A percentile compares a stretch with the other conserved stretches of the same genome.
phyloP scores from a whole-genome alignment of 1,140 invertebrate species.

The Megathymus violae region DNA sequence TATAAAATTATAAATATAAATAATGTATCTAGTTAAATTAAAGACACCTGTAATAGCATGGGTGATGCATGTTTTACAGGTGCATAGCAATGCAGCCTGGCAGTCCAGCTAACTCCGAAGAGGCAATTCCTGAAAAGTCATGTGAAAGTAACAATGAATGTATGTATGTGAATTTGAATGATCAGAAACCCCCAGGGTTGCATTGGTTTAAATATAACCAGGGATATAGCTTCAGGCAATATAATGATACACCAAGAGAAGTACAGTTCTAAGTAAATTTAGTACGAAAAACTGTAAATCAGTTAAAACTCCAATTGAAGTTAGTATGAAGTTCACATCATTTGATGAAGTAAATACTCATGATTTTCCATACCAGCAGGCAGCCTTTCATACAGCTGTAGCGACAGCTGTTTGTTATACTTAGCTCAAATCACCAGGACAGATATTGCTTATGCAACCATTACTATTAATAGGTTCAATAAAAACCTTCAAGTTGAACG shows the following conservation, averaged over 20 bases:
- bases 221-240: constrained; percentile 33
- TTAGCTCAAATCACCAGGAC: constrained; percentile 48
- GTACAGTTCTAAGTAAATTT: constrained; percentile 39
- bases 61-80: too few species aligned
- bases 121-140: neutral
- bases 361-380: constrained; percentile 44
- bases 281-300: constrained; percentile 46
- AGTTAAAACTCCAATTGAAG: constrained; percentile 46
- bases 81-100: neutral
- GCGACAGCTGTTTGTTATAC: constrained; percentile 50
- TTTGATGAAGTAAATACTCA: constrained; percentile 11
- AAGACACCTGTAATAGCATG: neutral
- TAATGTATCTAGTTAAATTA: neutral
- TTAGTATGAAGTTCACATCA: constrained; percentile 39
- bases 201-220: constrained; percentile 21
- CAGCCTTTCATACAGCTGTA: too few species aligned
- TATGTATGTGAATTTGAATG: neutral
- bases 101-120: neutral
- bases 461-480: constrained; percentile 42
- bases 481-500: constrained; percentile 43
- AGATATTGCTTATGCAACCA: constrained; percentile 47
- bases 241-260: constrained; percentile 41
- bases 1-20: too few species aligned
- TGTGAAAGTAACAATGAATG: neutral
- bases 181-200: neutral